These are phyloP conservation scores for Urocynchramus pylzowi DNA, from an alignment of 2,113 vertebrate genomes.

Conservation along the genomic window DNA sequence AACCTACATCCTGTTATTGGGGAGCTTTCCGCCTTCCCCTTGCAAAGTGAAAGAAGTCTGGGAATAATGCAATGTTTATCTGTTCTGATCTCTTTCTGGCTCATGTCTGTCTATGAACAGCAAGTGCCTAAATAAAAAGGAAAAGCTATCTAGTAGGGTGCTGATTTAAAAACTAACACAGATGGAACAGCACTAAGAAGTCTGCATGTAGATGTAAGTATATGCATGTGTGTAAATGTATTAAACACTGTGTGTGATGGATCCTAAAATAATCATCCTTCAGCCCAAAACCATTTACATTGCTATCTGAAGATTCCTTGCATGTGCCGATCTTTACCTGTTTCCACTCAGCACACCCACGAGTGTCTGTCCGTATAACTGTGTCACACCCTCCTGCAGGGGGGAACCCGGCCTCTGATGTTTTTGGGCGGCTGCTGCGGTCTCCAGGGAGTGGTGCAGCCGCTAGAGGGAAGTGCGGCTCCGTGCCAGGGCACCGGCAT, in stretches of 20 bases:
- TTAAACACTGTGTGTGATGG: not conserved
- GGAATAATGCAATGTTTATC: not conserved
- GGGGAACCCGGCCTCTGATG: accelerated
- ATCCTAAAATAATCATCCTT: not conserved
- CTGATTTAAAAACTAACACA: not conserved
- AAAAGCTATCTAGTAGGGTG: not conserved
- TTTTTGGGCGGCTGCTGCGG: accelerated
- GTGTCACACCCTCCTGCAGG: accelerated
- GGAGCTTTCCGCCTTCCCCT: not conserved
- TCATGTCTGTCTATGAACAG: not conserved
- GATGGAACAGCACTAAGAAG: not conserved
- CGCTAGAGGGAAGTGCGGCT: not conserved
- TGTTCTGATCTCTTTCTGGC: not conserved
- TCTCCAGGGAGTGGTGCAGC: accelerated
- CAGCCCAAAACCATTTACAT: not conserved
- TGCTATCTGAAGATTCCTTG: not conserved
- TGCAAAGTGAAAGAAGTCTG: not conserved
- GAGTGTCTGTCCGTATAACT: not conserved
- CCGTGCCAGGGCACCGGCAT: not conserved
- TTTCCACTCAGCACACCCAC: accelerated
- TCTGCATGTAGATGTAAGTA: not conserved
- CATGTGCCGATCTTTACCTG: accelerated
- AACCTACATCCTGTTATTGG: conserved; percentile 8
- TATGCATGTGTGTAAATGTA: not conserved
- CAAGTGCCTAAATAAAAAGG: not conserved